Base-by-base conservation (phyloP, 2,113 vertebrate species). In the Anguilla japonica region DNA sequence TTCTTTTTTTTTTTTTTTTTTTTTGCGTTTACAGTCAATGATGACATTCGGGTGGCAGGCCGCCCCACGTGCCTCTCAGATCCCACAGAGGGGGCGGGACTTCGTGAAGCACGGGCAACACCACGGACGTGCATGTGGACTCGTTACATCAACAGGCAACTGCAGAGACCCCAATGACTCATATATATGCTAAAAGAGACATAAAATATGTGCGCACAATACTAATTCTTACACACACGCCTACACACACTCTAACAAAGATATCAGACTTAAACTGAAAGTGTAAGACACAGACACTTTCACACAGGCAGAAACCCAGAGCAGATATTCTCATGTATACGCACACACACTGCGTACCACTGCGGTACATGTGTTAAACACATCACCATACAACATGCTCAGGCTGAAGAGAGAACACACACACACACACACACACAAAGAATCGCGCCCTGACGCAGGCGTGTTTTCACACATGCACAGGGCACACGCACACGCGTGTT, bases 21-120 rank as follows among this genome's bases (percentile, higher is more conserved):
- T 91, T 87, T 90, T 88, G 88, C 90, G 92, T 89, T 94, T 93
- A 93, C 91, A 95, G 94, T 94, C 93, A 93, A 92, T 92, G 94
- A 95, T 96, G 95, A 94, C 93, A 94, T 93, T 95, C 90, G 92
- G 92, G 93, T 95, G 94, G 94, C 94, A 93, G 93, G 91, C 91
- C 46, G 87, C 89, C 88, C 86, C 41, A 41, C 85, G 88, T 88
- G 91, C 91, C 89, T 90, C 86, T 92, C 83, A 71, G 86, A 88
- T 80, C 39, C 60, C 56, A n/a, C 56, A n/a, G 87, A 88, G 85
- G 50, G 86, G 60, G 84, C 39, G 7, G 56, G 60, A 53, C 56
- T n/a, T 67, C 22, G 78, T 15, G 15, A 80, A 41, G 5, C 13
- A 41, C 78, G 40, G 79, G 18, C 39, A 7, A 29, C 6, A 0